These are phyloP conservation scores for Menidia menidia DNA, from an alignment of 2,797 vertebrate genomes.

Conservation along the genomic window DNA sequence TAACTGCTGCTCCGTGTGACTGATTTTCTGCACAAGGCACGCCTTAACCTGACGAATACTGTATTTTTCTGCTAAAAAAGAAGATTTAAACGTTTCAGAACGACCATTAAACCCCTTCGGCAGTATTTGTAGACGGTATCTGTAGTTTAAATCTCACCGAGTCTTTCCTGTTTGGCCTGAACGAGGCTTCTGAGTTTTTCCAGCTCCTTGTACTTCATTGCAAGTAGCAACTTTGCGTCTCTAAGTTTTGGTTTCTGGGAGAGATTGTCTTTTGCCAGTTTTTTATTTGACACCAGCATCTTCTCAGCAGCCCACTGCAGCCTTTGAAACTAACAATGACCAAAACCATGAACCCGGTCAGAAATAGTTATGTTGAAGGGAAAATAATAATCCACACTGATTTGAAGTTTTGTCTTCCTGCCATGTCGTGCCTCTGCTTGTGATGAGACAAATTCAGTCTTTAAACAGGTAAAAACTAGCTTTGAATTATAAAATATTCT, in stretches of 20 bases:
- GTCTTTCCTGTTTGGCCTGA: slow-evolving; percentile 58
- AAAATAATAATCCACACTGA: background rate
- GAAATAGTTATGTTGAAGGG: background rate
- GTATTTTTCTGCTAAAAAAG: slow-evolving; percentile 31
- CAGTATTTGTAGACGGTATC: background rate
- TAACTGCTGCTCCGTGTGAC: slow-evolving; percentile 45
- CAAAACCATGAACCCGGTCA: background rate
- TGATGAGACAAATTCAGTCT: too few relatives aligned
- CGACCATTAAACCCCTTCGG: background rate
- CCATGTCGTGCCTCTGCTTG: too few relatives aligned
- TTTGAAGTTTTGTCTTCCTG: too few relatives aligned
- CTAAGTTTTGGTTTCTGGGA: slow-evolving; percentile 55
- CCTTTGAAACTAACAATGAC: slow-evolving; percentile 55
- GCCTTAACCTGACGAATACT: slow-evolving; percentile 36
- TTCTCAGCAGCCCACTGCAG: slow-evolving; percentile 49
- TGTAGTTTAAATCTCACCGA: slow-evolving; percentile 47
- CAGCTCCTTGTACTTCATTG: slow-evolving; percentile 64
- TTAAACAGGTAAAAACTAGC: too few relatives aligned
- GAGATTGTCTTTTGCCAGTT: slow-evolving; percentile 58
- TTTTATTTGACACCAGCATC: slow-evolving; percentile 54
- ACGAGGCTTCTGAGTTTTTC: slow-evolving; percentile 42
- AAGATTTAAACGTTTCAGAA: background rate
- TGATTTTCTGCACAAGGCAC: slow-evolving; percentile 51
- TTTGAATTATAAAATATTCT: too few relatives aligned
- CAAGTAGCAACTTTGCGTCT: slow-evolving; percentile 58